These are phyloP conservation scores for Nymphicus hollandicus DNA, from an alignment of 2,113 vertebrate genomes.

Conservation along the genomic window DNA sequence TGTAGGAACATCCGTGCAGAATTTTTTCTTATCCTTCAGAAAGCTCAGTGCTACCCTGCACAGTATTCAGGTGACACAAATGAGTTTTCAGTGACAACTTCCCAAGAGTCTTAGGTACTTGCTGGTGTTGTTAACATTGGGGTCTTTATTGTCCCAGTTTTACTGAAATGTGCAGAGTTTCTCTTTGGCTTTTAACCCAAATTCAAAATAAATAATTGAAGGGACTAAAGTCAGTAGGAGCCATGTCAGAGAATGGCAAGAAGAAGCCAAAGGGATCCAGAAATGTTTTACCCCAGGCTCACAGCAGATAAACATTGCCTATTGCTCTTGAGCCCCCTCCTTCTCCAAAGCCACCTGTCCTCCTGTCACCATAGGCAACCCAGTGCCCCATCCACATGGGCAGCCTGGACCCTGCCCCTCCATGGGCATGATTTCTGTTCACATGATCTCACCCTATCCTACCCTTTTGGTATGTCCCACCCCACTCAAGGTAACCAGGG, in stretches of 20 bases:
- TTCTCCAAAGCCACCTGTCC: neutral
- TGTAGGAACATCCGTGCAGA: neutral
- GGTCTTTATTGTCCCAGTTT: neutral
- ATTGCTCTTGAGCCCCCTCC: neutral
- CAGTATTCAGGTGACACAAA: neutral
- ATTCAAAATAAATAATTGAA: neutral
- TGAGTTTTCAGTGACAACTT: neutral
- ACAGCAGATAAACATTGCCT: neutral
- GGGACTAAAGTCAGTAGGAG: neutral
- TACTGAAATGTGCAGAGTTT: neutral
- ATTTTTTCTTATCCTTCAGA: neutral
- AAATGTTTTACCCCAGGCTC: neutral
- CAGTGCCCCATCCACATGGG: rapidly evolving
- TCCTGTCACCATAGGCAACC: neutral
- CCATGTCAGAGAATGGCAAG: neutral
- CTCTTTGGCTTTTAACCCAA: neutral
- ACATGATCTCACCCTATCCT: neutral
- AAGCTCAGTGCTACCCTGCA: neutral
- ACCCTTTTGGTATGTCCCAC: rapidly evolving
- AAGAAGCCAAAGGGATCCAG: neutral
- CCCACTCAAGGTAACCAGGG: neutral
- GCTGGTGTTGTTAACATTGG: neutral
- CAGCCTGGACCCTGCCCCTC: neutral
- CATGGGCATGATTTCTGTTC: rapidly evolving
- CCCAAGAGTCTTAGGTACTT: neutral